A percentile compares a stretch with the other conserved stretches of the same genome.
These are phyloP conservation scores for Papilio elwesi DNA, from an alignment of 2,888 invertebrate species.

Conservation along the genomic window DNA sequence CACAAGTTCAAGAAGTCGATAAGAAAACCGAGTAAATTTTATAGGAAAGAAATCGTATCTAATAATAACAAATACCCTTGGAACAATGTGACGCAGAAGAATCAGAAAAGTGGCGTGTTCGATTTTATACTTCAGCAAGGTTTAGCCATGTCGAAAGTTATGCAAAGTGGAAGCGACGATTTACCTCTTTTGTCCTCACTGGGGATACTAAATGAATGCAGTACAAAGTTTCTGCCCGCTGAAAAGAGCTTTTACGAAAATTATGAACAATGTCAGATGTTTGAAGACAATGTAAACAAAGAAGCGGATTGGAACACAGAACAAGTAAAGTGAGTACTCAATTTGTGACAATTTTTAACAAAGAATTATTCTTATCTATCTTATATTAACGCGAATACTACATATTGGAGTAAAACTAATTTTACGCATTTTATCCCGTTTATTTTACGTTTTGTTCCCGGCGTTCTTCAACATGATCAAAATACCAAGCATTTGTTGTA, in stretches of 20 bases:
- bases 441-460: no score
- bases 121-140: constrained; percentile 70
- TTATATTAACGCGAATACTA: no score
- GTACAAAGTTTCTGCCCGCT: constrained; percentile 62
- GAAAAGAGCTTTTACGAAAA: constrained; percentile 69
- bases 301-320: constrained; percentile 53
- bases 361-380: no score
- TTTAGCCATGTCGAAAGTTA: constrained; percentile 59
- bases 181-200: constrained; percentile 59
- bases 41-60: constrained; percentile 64
- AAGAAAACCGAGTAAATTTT: constrained; percentile 52
- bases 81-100: constrained; percentile 69
- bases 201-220: constrained; percentile 66
- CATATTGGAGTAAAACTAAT: no score
- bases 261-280: constrained; percentile 66
- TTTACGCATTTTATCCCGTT: no score
- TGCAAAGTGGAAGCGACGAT: constrained; percentile 58
- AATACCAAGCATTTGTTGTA: no score
- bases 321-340: constrained; percentile 59
- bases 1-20: constrained; percentile 63
- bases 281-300: constrained; percentile 57
- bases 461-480: no score
- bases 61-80: constrained; percentile 76
- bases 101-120: constrained; percentile 61
- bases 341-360: no score